These are phyloP conservation scores for Carcharodon carcharias DNA, from an alignment of 2,797 vertebrate species.

Conservation along the genomic window DNA sequence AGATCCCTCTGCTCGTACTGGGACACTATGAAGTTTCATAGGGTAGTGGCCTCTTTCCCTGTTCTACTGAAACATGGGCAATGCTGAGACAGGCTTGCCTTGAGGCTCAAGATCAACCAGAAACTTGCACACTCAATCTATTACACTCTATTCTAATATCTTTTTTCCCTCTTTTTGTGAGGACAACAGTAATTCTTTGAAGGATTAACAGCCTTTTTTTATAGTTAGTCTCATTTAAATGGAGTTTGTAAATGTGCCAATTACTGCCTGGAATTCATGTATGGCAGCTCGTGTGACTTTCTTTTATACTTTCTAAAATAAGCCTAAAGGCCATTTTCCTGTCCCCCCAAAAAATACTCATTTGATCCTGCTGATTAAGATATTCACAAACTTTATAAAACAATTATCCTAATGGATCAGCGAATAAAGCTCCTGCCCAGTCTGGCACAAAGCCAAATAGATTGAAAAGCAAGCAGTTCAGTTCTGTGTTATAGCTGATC, in stretches of 20 bases:
- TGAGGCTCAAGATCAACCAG: background rate
- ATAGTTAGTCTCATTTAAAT: background rate
- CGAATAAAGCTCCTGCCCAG: background rate
- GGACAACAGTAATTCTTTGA: background rate
- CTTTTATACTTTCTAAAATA: constrained; percentile 17
- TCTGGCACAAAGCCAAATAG: background rate
- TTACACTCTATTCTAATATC: background rate
- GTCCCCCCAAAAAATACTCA: background rate
- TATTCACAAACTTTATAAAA: background rate
- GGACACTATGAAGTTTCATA: background rate
- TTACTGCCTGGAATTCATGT: background rate
- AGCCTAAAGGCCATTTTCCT: background rate
- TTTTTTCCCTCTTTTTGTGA: background rate
- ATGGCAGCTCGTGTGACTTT: background rate
- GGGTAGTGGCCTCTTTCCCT: background rate
- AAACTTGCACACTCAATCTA: background rate
- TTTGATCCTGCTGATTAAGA: background rate
- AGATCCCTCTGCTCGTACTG: background rate
- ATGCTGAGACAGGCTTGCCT: background rate
- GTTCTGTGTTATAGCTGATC: no score
- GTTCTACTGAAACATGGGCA: background rate
- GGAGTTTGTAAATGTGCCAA: background rate
- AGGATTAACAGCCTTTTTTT: background rate
- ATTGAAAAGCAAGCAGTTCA: background rate
- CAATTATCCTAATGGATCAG: background rate